Conservation (phyloP, 2,113 vertebrate species). For the Dipodomys ordii region DNA sequence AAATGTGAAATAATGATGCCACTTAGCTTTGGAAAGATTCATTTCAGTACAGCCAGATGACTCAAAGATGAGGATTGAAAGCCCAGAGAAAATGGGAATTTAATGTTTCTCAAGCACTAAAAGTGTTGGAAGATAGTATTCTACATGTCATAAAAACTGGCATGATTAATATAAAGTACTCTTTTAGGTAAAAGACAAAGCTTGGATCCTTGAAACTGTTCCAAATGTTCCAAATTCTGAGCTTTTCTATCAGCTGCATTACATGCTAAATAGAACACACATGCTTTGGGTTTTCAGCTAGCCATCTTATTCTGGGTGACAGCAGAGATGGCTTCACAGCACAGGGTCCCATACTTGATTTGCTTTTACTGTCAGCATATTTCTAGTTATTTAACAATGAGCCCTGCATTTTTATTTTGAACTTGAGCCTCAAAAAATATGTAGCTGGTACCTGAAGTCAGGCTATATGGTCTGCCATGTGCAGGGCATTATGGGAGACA, state of each 20-base stretch:
- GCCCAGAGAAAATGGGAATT: neutral
- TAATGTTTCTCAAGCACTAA: constrained; percentile 12
- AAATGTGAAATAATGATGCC: constrained; percentile 27
- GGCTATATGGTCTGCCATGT: rapidly evolving
- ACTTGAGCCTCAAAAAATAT: neutral
- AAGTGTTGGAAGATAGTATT: neutral
- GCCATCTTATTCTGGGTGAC: neutral
- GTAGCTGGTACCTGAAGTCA: neutral
- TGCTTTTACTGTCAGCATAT: neutral
- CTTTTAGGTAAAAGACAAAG: constrained; percentile 36
- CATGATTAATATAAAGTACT: constrained; percentile 20
- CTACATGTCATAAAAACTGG: neutral
- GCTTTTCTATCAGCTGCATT: neutral
- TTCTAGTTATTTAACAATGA: neutral
- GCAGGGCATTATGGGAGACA: neutral
- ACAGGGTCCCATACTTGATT: neutral
- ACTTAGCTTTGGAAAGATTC: constrained; percentile 48
- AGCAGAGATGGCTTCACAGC: neutral
- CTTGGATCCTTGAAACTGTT: constrained; percentile 14
- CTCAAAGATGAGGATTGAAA: neutral
- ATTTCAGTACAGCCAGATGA: neutral
- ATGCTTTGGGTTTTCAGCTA: neutral
- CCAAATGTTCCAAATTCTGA: neutral
- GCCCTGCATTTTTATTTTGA: neutral
- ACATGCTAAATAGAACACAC: neutral